Evolutionary conservation across 2,888 invertebrate genomes (phyloP).

Genomic region (Agelastica alni): DNA sequence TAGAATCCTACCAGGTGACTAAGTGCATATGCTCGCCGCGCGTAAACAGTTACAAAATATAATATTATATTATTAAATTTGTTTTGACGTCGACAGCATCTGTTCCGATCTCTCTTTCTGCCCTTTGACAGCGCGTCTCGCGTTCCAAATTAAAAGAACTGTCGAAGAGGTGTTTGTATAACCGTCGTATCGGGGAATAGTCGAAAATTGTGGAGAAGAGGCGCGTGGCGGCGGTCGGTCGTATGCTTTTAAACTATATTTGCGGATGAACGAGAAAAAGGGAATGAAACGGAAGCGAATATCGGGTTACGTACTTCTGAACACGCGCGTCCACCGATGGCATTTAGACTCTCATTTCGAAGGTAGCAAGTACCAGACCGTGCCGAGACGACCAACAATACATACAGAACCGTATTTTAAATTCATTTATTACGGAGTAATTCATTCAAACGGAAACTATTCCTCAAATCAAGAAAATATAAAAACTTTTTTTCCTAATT

Average conservation of each 20-base stretch:
- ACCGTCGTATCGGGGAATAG: constrained; percentile 21
- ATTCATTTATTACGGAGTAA: no score
- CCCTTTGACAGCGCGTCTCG: constrained; percentile 23
- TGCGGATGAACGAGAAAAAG: constrained; percentile 24
- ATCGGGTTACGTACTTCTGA: constrained; percentile 29
- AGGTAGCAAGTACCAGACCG: constrained; percentile 11
- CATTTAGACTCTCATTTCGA: constrained; percentile 1
- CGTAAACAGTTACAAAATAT: constrained; percentile 26
- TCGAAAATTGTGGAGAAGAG: constrained; percentile 20
- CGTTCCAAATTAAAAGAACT: constrained; percentile 28
- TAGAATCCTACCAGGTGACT: constrained; percentile 21
- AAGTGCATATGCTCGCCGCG: constrained; percentile 20
- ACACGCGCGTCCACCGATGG: constrained; percentile 25
- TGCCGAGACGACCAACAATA: constrained; percentile 7
- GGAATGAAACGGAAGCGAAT: constrained; percentile 27
- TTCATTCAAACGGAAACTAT: no score
- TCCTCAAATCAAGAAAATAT: no score
- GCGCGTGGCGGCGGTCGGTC: constrained; percentile 22
- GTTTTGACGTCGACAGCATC: constrained; percentile 24
- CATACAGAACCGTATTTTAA: constrained; percentile 1
- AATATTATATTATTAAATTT: constrained; percentile 30
- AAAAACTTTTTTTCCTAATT: no score
- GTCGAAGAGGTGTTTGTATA: no score
- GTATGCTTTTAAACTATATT: constrained; percentile 28
- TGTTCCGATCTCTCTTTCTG: constrained; percentile 20